Percentiles rank a stretch among this genome's conserved stretches.
Conservation (phyloP, 2,113 vertebrate genomes). For the Hylia prasina region DNA sequence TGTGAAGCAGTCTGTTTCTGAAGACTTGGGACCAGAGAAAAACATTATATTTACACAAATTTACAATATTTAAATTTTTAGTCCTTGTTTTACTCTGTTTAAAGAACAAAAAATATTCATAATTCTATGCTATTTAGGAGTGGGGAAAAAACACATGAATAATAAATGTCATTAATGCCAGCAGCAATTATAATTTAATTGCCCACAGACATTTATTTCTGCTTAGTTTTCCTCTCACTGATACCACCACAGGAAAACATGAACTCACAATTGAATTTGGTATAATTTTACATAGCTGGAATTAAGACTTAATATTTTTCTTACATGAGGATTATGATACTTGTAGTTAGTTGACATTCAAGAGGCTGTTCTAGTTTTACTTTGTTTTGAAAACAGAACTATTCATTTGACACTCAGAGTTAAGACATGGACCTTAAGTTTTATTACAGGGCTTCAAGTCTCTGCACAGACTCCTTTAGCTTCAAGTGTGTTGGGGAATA, state of each 20-base stretch:
- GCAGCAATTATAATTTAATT: background rate
- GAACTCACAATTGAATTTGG: background rate
- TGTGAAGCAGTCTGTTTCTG: background rate
- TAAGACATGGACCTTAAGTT: background rate
- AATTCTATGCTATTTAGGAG: background rate
- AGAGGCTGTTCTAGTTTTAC: background rate
- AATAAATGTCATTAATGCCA: slow-evolving; percentile 2
- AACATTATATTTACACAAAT: background rate
- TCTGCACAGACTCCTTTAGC: background rate
- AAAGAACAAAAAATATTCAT: background rate
- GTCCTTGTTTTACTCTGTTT: background rate
- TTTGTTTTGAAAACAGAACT: background rate
- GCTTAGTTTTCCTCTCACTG: background rate
- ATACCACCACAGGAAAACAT: background rate
- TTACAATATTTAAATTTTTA: background rate
- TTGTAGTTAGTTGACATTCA: background rate
- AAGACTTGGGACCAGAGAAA: background rate
- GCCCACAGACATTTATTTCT: background rate
- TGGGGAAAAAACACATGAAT: background rate
- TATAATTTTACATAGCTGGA: background rate
- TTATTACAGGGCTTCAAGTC: background rate
- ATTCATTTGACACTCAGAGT: background rate
- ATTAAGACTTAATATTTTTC: background rate
- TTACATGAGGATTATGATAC: background rate
- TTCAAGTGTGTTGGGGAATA: background rate